Evolutionary conservation across 2,888 invertebrate genomes (phyloP).

Genomic region (Acanthosepion pharaonis): DNA sequence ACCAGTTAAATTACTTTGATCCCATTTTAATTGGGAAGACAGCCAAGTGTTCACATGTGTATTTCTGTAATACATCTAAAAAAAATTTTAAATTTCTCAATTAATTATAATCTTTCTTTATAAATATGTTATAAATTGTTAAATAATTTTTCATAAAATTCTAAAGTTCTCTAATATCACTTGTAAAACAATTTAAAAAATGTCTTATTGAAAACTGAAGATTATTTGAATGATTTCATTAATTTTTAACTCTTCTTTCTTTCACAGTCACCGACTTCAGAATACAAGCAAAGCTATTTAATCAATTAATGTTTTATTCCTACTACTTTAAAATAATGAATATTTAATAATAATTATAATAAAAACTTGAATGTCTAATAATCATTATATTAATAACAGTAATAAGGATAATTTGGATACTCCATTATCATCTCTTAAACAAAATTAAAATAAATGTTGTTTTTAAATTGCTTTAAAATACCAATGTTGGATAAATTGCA

Average conservation of each 20-base stretch:
- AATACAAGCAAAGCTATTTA: background rate
- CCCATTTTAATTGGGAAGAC: background rate
- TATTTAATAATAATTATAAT: background rate
- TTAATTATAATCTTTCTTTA: background rate
- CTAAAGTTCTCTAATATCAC: background rate
- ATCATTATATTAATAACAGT: background rate
- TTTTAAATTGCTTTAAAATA: background rate
- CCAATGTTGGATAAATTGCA: background rate
- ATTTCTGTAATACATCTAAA: background rate
- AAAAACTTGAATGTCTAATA: background rate
- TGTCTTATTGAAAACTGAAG: background rate
- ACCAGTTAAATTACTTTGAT: background rate
- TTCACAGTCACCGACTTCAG: background rate
- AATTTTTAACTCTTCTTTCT: slow-evolving; percentile 18
- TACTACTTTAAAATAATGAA: background rate
- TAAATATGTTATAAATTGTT: background rate
- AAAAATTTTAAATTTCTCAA: background rate
- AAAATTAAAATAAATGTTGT: background rate
- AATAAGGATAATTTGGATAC: background rate
- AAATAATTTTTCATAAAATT: background rate
- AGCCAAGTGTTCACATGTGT: background rate
- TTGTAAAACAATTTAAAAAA: background rate
- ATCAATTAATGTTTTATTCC: background rate
- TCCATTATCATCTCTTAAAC: background rate
- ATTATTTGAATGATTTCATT: background rate